phyloP scores from a whole-genome alignment of 2,797 vertebrate species.

The Syndactyla subalaris region DNA sequence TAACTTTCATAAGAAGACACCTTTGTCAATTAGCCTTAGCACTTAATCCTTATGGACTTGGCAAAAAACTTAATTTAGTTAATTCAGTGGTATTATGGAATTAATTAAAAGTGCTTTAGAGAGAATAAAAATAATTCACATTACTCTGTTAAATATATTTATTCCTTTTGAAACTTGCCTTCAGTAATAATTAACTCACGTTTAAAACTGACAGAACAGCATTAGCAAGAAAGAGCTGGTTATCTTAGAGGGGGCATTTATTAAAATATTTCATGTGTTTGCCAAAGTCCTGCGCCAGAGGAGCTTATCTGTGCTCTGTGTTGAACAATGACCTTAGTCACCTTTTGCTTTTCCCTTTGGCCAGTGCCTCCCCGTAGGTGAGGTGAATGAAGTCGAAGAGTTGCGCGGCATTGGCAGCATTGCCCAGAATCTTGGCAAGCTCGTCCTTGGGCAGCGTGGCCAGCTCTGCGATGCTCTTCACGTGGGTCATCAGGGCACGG shows the following conservation, averaged over 20 bases:
- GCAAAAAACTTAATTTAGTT: neutral
- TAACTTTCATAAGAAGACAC: neutral
- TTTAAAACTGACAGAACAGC: neutral
- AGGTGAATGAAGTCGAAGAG: constrained; percentile 92
- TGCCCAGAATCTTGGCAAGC: constrained; percentile 83
- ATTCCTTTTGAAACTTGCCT: neutral
- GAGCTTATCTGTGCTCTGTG: neutral
- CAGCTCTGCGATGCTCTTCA: constrained; percentile 87
- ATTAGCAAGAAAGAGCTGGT: neutral
- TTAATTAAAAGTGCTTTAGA: neutral
- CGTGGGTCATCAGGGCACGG: constrained; percentile 80
- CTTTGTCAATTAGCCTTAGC: neutral
- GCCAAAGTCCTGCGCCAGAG: neutral
- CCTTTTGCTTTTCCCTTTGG: constrained; percentile 69
- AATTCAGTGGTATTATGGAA: neutral
- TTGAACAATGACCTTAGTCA: constrained; percentile 37
- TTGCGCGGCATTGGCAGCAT: constrained; percentile 80
- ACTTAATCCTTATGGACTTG: neutral
- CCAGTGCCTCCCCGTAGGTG: constrained; percentile 64
- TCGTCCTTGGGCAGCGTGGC: constrained; percentile 81
- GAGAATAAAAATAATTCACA: neutral
- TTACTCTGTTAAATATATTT: neutral
- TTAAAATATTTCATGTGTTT: neutral
- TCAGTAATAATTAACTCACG: neutral
- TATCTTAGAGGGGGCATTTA: neutral